Evolutionary conservation across 2,888 invertebrate species (phyloP), one percentile per base, ranked within the genome.

Genomic region (Mythimna loreyi): DNA sequence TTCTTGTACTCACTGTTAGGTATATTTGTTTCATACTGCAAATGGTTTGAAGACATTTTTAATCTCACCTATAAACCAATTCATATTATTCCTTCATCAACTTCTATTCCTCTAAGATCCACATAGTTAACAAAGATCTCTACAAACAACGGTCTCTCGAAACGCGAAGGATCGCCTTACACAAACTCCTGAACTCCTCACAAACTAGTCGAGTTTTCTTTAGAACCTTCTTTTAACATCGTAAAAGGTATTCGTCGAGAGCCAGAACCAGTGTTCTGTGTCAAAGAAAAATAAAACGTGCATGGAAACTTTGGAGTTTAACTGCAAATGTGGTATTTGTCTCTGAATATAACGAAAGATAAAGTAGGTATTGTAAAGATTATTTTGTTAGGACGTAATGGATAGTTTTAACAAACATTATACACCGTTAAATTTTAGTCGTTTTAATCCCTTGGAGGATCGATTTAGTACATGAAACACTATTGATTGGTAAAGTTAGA

Each of bases 231-330:
- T 68, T 57, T 57, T 49, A 49, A 13, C 71, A 75, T 75, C 63
- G 72, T 78, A 81, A 79, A 69, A 72, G 72, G 43, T 70, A 76
- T 71, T 40, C 30, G 53, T 67, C 45, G 47, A 21, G 28, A 49
- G 28, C 4, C 28, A 28, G 6, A 49, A 16, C 49, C 16, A 61
- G 67, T 61, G 43, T 63, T 53, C 62, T 56, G 23, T 33, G 43
- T 52, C n/a, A 56, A 68, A 72, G 23, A 67, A 25, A 61, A 67
- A 57, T 57, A 49, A 49, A 57, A 64, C 16, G 49, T 65, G 36
- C 6, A 25, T 9, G 19, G 3, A 67, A 53, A 43, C 21, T 47
- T 36, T 21, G 30, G 25, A 13, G 1, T 50, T 28, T 23, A 36
- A 8, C 23, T n/a, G 9, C 4, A 1, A 25, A 11, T 11, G n/a